Conservation (phyloP, 2,888 invertebrate species). For the Disparrhopalites patrizii region DNA sequence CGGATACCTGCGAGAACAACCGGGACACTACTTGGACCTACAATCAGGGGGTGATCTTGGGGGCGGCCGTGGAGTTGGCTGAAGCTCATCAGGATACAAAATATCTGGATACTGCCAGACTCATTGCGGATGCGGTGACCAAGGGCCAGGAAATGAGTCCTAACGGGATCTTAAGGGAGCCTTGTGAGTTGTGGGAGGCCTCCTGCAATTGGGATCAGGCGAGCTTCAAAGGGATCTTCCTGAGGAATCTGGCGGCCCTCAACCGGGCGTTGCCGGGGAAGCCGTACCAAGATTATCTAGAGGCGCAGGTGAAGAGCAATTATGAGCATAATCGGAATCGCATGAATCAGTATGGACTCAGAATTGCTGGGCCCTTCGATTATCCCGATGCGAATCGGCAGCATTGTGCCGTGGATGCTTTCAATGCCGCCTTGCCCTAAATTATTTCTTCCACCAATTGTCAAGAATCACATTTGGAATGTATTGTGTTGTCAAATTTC, state of each 20-base stretch:
- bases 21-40: slow-evolving; percentile 40
- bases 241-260: slow-evolving; percentile 44
- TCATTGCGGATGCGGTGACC: slow-evolving; percentile 44
- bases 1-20: slow-evolving; percentile 39
- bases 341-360: slow-evolving; percentile 44
- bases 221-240: slow-evolving; percentile 36
- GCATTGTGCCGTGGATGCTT: slow-evolving; percentile 40
- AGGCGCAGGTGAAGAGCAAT: slow-evolving; percentile 31
- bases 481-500: neutral
- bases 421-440: slow-evolving; percentile 6
- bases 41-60: slow-evolving; percentile 38
- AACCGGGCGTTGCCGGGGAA: slow-evolving; percentile 31
- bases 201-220: slow-evolving; percentile 35
- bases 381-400: slow-evolving; percentile 37
- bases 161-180: slow-evolving; percentile 39
- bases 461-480: neutral
- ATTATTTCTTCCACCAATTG: neutral
- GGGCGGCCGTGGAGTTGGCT: slow-evolving; percentile 36
- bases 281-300: slow-evolving; percentile 39
- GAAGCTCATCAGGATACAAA: slow-evolving; percentile 33
- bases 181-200: slow-evolving; percentile 41
- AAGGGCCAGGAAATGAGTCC: slow-evolving; percentile 33
- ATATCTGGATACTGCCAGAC: slow-evolving; percentile 36
- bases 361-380: slow-evolving; percentile 42
- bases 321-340: slow-evolving; percentile 38